Evolutionary conservation across 2,797 vertebrate genomes (phyloP), one percentile per base, ranked within the genome.

Genomic region (Myotis planiceps): DNA sequence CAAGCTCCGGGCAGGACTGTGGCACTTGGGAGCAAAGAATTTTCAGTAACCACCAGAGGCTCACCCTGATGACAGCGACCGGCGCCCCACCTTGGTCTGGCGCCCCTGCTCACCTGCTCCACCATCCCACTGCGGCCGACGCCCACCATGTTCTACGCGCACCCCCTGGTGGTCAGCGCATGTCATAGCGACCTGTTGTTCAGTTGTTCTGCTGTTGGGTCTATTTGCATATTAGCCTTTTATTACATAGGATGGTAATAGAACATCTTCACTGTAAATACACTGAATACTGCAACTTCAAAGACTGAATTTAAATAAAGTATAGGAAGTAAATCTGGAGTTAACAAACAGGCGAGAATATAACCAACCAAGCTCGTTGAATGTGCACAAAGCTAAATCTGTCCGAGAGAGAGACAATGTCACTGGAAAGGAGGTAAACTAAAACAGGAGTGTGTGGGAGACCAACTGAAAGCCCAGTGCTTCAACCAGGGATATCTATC

Each of bases 241-340:
- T 29, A 60, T 60, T 29, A 60, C 13, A 29, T 29, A 29, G 27
- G 13, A 29, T 12, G 9, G 32, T 16, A 49, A 34, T 23, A 82
- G 76, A 58, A 55, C 34, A 82, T 34, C 65, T 91, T 88, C 79
- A 65, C 63, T 83, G 9, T 60, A 76, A 87, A 84, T n/a, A 60
- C 63, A n/a, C 21, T 86, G 66, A 55, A 66, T 74, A 74, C 86
- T 19, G 34, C 3, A 12, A 84, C 66, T 87, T 74, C 12, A 53
- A 58, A 88, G 68, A 51, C 49, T 72, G 82, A 88, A 55, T 76
- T 84, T 83, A 94, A 69, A 66, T 78, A 75, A 94, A 75, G 47
- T 63, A 34, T 68, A 92, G 4, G 32, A 83, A 92, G 65, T 93
- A 92, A 92, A 60, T 91, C 69, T 80, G 60, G 47, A 93, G 25